Evolutionary conservation across 2,888 invertebrate genomes (phyloP).

Genomic region (Nemapogon koenigi): DNA sequence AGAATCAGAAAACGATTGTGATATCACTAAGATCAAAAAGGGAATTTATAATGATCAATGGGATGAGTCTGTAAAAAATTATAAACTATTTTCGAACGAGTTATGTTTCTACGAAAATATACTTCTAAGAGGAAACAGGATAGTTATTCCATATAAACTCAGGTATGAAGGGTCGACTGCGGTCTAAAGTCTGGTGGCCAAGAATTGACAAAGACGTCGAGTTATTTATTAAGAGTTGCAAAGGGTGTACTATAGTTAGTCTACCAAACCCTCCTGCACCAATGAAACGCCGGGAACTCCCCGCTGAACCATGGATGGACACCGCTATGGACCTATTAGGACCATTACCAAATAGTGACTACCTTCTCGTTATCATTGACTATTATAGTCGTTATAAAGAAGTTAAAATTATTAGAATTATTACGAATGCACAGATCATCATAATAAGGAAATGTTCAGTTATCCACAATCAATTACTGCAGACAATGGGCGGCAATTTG

Average conservation of each 20-base stretch:
- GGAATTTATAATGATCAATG: conserved; percentile 9
- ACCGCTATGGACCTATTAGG: conserved; percentile 23
- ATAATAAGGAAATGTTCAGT: conserved; percentile 10
- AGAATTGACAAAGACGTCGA: conserved; percentile 17
- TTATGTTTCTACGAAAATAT: conserved; percentile 21
- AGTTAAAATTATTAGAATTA: no score
- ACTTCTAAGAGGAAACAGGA: conserved; percentile 17
- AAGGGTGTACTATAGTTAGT: conserved; percentile 15
- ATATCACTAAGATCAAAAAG: conserved; percentile 1
- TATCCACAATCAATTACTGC: conserved; percentile 16
- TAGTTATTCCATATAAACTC: conserved; percentile 12
- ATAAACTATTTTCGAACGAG: conserved; percentile 20
- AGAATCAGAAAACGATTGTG: not conserved
- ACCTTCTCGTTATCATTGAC: conserved; percentile 21
- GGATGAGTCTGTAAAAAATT: conserved; percentile 10
- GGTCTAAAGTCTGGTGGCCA: conserved; percentile 19
- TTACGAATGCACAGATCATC: conserved; percentile 9
- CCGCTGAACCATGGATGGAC: conserved; percentile 18
- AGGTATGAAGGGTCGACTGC: conserved; percentile 14
- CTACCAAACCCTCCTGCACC: conserved; percentile 14
- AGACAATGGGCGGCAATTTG: conserved; percentile 20
- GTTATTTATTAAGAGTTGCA: conserved; percentile 15
- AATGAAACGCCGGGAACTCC: conserved; percentile 19
- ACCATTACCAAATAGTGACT: conserved; percentile 19
- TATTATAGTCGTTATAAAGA: conserved; percentile 24